These are phyloP conservation scores for Strigamia crassipes DNA, from an alignment of 2,888 invertebrate species.

Conservation along the genomic window DNA sequence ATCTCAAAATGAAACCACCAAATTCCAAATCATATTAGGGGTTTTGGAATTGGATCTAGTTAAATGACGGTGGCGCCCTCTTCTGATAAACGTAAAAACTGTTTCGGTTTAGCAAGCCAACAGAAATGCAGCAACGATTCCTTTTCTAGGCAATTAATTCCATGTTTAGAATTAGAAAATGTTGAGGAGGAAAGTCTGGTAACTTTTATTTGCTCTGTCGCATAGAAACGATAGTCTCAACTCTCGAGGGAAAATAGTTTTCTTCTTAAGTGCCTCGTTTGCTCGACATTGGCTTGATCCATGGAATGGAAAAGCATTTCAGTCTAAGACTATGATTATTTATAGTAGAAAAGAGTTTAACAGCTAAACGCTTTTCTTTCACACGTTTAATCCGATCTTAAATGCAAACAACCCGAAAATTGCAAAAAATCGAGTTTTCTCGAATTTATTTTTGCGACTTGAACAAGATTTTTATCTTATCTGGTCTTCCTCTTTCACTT, in stretches of 20 bases:
- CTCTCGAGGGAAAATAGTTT: constrained; percentile 33
- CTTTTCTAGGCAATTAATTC: constrained; percentile 36
- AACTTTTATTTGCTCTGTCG: constrained; percentile 32
- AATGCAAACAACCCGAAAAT: constrained; percentile 26
- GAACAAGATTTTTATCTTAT: no score
- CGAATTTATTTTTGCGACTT: background rate
- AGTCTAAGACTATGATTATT: constrained; percentile 4
- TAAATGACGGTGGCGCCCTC: background rate
- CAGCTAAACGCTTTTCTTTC: constrained; percentile 16
- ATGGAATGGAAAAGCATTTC: constrained; percentile 25
- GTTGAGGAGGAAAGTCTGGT: constrained; percentile 6
- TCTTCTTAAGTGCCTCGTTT: constrained; percentile 40
- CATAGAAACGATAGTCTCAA: constrained; percentile 39
- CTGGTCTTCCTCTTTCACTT: background rate
- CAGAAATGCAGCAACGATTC: background rate
- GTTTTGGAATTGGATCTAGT: background rate
- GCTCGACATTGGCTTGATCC: constrained; percentile 37
- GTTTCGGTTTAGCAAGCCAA: no score
- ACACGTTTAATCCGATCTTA: constrained; percentile 18
- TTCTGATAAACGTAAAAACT: no score
- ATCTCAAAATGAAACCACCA: no score
- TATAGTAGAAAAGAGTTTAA: constrained; percentile 25
- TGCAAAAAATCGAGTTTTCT: background rate
- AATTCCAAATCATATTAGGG: no score
- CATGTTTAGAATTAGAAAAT: constrained; percentile 22